phyloP scores from a whole-genome alignment of 2,888 invertebrate genomes.

The Cabera pusaria region DNA sequence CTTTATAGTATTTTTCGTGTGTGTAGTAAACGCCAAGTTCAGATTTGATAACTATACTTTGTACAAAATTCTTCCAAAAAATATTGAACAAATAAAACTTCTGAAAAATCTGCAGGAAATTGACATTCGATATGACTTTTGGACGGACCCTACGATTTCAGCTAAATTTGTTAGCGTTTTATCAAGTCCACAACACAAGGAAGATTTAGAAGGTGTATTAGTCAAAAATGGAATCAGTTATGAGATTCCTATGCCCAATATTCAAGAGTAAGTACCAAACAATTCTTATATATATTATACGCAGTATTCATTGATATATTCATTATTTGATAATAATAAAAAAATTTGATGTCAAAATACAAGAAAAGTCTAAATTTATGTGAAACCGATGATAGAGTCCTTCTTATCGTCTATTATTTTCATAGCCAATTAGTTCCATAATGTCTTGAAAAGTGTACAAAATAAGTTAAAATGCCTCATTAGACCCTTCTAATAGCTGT shows the following conservation, averaged over 20 bases:
- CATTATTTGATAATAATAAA: too few relatives aligned
- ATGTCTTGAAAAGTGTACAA: too few relatives aligned
- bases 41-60: conserved; percentile 61
- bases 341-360: too few relatives aligned
- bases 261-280: conserved; percentile 71
- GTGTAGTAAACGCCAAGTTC: conserved; percentile 41
- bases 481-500: too few relatives aligned
- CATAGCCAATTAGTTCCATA: too few relatives aligned
- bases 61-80: conserved; percentile 74
- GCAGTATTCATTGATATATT: too few relatives aligned
- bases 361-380: too few relatives aligned
- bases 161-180: conserved; percentile 56
- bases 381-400: too few relatives aligned
- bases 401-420: too few relatives aligned
- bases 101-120: conserved; percentile 64
- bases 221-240: conserved; percentile 51
- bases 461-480: too few relatives aligned
- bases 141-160: conserved; percentile 49
- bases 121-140: conserved; percentile 62
- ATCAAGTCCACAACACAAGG: conserved; percentile 54
- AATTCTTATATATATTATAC: conserved; percentile 3
- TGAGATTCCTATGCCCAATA: conserved; percentile 62
- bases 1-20: conserved; percentile 19
- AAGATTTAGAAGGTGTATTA: conserved; percentile 49
- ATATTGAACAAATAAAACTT: conserved; percentile 61